Conservation (phyloP, 2,797 vertebrate genomes). For the Gastrophryne carolinensis region DNA sequence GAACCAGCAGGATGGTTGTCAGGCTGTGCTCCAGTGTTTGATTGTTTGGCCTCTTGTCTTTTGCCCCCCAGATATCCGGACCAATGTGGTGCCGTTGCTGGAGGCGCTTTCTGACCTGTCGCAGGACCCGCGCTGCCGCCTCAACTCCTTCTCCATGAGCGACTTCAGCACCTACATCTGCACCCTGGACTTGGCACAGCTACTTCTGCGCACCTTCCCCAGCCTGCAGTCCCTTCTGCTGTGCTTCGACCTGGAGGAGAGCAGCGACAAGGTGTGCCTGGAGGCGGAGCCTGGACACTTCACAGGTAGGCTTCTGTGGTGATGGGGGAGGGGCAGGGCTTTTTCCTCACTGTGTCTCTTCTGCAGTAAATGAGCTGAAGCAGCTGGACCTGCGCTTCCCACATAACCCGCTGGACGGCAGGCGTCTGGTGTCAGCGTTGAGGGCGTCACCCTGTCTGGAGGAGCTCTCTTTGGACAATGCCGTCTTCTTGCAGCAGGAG, state of each 20-base stretch:
- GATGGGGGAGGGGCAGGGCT: not conserved
- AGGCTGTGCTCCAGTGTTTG: not conserved
- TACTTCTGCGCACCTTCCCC: conserved; percentile 66
- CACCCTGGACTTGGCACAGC: conserved; percentile 66
- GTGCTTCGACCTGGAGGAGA: conserved; percentile 72
- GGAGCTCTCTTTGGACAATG: conserved; percentile 76
- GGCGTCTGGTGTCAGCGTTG: conserved; percentile 70
- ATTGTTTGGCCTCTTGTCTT: not conserved
- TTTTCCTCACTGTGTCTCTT: conserved; percentile 43
- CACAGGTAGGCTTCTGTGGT: not conserved
- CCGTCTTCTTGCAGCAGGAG: conserved; percentile 63
- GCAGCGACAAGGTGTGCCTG: conserved; percentile 61
- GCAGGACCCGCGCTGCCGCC: conserved; percentile 57
- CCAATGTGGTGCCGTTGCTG: conserved; percentile 68
- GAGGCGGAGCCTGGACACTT: conserved; percentile 48
- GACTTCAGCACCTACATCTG: conserved; percentile 71
- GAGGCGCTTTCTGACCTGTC: conserved; percentile 69
- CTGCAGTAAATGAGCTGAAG: conserved; percentile 73
- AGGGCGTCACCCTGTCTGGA: conserved; percentile 71
- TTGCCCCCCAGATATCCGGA: conserved; percentile 65
- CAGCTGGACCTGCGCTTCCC: conserved; percentile 79
- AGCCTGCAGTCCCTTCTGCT: conserved; percentile 64
- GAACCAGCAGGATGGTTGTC: no score
- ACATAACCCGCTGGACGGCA: conserved; percentile 66
- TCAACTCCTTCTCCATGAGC: conserved; percentile 66